phyloP scores from a whole-genome alignment of 2,888 invertebrate species.

The Bhutanitis thaidina region DNA sequence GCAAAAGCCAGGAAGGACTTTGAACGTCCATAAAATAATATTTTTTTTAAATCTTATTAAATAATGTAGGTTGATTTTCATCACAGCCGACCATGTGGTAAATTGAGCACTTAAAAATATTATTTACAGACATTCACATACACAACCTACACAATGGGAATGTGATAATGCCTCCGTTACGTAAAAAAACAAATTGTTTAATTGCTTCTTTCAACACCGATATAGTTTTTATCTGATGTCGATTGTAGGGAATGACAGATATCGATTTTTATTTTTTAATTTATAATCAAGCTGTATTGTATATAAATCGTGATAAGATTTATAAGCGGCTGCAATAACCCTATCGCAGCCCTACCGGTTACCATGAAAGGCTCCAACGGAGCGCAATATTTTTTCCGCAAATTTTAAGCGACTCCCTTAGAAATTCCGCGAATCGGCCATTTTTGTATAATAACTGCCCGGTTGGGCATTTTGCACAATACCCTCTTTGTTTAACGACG shows the following conservation, averaged over 20 bases:
- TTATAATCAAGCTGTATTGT: constrained; percentile 8
- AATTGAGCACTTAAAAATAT: too few relatives aligned
- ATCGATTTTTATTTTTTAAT: neutral
- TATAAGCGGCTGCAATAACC: constrained; percentile 41
- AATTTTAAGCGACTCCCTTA: constrained; percentile 65
- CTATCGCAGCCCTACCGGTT: constrained; percentile 36
- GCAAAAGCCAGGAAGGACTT: too few relatives aligned
- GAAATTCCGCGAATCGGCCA: constrained; percentile 64
- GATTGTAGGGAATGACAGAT: neutral
- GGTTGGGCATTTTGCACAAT: constrained; percentile 56
- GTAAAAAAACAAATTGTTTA: too few relatives aligned
- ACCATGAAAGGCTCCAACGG: constrained; percentile 45
- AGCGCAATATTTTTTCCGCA: constrained; percentile 64
- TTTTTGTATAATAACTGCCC: constrained; percentile 61
- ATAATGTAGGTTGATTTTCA: too few relatives aligned
- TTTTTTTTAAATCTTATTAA: too few relatives aligned
- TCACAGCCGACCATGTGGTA: too few relatives aligned
- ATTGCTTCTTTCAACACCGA: too few relatives aligned
- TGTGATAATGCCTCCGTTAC: too few relatives aligned
- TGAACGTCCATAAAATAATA: too few relatives aligned
- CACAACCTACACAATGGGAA: too few relatives aligned
- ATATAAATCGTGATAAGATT: constrained; percentile 2
- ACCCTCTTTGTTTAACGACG: constrained; percentile 74
- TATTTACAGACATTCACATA: too few relatives aligned
- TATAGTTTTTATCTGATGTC: too few relatives aligned